These are phyloP conservation scores for Adela reaumurella DNA, from an alignment of 2,888 invertebrate genomes.

Conservation along the genomic window DNA sequence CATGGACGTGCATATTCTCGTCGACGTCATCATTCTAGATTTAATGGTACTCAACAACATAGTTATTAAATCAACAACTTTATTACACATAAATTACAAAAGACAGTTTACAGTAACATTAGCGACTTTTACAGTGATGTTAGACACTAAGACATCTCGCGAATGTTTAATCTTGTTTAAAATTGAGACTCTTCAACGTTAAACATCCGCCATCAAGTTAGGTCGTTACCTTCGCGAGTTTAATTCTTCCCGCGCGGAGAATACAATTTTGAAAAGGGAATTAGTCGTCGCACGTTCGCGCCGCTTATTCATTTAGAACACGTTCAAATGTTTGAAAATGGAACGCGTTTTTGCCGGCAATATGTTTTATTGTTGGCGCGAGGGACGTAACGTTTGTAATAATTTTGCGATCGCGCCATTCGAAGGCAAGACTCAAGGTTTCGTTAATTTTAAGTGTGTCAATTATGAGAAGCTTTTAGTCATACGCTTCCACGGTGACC, in stretches of 20 bases:
- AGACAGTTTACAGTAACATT: background rate
- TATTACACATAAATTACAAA: background rate
- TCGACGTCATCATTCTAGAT: no score
- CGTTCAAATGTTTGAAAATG: background rate
- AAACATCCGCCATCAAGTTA: background rate
- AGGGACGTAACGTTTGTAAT: no score
- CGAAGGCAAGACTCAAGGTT: no score
- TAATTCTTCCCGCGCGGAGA: background rate
- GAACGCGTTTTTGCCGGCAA: background rate
- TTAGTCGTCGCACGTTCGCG: background rate
- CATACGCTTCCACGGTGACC: no score
- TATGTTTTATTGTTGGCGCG: no score
- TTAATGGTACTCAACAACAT: no score
- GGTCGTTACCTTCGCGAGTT: background rate
- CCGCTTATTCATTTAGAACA: background rate
- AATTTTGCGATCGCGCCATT: no score
- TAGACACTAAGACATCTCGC: background rate
- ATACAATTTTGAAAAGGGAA: background rate
- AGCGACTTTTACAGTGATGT: background rate
- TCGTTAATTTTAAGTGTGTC: no score
- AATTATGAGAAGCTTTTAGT: no score
- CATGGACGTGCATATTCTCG: no score
- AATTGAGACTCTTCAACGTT: background rate
- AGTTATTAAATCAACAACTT: no score
- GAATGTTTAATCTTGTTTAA: background rate